Evolutionary conservation across 1,140 invertebrate species (phyloP), one percentile per base, ranked within the genome.

Genomic region (Drosophila arawakana): DNA sequence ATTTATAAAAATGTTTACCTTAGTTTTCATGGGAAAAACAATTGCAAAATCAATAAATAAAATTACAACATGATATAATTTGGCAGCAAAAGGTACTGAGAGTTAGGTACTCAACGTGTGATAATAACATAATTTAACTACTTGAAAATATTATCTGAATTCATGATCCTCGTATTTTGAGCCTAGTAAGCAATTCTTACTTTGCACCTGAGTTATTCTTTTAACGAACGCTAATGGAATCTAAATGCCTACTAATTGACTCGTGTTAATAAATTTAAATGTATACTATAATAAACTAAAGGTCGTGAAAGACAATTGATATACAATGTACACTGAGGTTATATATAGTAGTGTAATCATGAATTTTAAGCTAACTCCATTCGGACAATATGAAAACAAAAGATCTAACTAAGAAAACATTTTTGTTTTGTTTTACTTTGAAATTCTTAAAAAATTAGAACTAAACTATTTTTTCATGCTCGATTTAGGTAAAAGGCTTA

Each of bases 171-270:
- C 41, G 21, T 58, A 15, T 44, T 21, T 54, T 47, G 30, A n/a
- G 50, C 13, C n/a, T 21, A 18, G 18, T 58, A 47, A 62, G 81
- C 59, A 65, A 15, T 47, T 73, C 69, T 66, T 35, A 8, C 15
- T 55, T 65, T 75, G 65, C 63, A 83, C 57, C 70, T 73, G 35
- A 35, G 52, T 60, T 78, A 59, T 78, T 34, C 52, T 10, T 61
- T 50, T 80, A 76, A 80, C 73, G 54, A 84, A 80, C 46, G 39
- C 82, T 86, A 81, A 86, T 69, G 54, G 67, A 47, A 66, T 58
- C 75, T 86, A 86, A 86, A 72, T 69, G 59, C 37, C 65, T 65
- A 86, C 86, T 81, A 86, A 81, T 86, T 81, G 82, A 66, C 57
- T 63, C 44, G 57, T 54, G 39, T 39, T 49, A 41, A 18, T 37